Conservation (phyloP, 2,113 vertebrate species). For the Vicugna pacos region DNA sequence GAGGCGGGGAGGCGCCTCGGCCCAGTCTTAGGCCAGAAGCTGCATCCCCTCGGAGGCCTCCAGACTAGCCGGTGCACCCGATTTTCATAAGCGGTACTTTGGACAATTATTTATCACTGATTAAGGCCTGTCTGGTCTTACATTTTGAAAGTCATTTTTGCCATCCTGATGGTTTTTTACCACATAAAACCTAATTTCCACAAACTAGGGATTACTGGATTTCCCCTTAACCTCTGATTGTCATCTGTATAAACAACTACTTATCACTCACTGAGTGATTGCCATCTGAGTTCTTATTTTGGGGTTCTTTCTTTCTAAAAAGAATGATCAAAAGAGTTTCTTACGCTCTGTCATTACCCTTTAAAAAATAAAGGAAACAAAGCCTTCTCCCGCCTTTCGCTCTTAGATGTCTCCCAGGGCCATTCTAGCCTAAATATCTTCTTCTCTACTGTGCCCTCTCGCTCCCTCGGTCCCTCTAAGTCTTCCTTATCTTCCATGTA, state of each 20-base stretch:
- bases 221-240: conserved; percentile 3
- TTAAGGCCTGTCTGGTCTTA: not conserved
- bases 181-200: conserved; percentile 26
- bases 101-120: conserved; percentile 27
- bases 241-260: conserved; percentile 32
- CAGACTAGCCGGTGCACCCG: not conserved
- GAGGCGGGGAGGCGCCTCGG: not conserved
- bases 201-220: not conserved
- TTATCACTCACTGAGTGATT: conserved; percentile 33
- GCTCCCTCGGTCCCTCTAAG: not conserved
- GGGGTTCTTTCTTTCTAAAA: not conserved
- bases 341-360: not conserved
- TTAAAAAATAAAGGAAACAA: not conserved
- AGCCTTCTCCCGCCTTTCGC: not conserved
- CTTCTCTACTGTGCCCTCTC: not conserved
- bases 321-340: not conserved
- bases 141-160: conserved; percentile 52
- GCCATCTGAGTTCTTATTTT: not conserved
- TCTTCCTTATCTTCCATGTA: not conserved
- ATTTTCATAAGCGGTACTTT: conserved; percentile 32
- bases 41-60: not conserved
- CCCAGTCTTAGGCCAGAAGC: not conserved
- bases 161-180: not conserved
- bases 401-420: not conserved
- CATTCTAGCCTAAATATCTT: not conserved